Evolutionary conservation across 2,888 invertebrate species (phyloP).

Genomic region (Byasa hedistus): DNA sequence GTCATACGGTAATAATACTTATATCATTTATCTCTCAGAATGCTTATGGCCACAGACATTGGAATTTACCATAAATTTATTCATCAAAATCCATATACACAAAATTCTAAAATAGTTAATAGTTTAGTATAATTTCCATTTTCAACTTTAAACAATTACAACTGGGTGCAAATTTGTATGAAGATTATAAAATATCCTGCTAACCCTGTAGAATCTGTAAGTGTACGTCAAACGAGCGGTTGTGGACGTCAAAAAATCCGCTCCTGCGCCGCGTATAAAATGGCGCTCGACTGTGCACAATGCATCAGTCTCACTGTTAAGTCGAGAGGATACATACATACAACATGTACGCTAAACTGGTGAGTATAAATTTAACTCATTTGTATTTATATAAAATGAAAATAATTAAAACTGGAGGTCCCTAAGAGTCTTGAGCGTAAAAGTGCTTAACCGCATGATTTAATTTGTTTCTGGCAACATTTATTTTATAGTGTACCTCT

Average conservation of each 20-base stretch:
- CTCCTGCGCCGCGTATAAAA: slow-evolving; percentile 25
- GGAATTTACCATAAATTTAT: slow-evolving; percentile 19
- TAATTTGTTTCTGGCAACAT: neutral
- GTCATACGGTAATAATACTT: no score
- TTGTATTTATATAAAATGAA: neutral
- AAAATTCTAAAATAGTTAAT: slow-evolving; percentile 13
- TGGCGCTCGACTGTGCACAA: slow-evolving; percentile 21
- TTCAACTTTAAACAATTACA: neutral
- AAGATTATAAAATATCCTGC: slow-evolving; percentile 20
- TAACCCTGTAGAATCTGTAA: slow-evolving; percentile 25
- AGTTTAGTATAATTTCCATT: neutral
- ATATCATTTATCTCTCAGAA: neutral
- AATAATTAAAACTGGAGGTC: neutral
- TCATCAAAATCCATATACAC: slow-evolving; percentile 18
- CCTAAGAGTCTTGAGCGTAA: neutral
- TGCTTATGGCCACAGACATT: neutral
- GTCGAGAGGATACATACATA: slow-evolving; percentile 67
- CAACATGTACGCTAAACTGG: slow-evolving; percentile 72
- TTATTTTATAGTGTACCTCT: neutral
- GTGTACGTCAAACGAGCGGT: slow-evolving; percentile 16
- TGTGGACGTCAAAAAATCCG: slow-evolving; percentile 28
- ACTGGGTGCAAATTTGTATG: slow-evolving; percentile 16
- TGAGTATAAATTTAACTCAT: slow-evolving; percentile 43
- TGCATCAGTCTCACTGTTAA: slow-evolving; percentile 67
- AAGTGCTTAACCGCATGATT: neutral